Base-by-base conservation (phyloP, 2,888 invertebrate genomes). In the Didymodactylos carnosus region DNA sequence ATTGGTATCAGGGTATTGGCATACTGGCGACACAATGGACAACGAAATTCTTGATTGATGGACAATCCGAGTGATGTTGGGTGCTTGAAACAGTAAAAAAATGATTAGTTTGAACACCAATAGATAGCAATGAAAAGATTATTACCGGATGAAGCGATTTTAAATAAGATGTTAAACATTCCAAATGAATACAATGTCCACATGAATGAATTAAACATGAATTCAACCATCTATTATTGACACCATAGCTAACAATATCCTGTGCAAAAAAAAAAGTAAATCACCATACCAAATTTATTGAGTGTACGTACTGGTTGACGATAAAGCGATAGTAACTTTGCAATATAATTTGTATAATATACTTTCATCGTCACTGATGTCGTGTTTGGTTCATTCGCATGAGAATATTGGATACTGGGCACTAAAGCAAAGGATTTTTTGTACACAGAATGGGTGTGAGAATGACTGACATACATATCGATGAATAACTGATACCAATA, bases 1-100 rank as follows among this genome's bases (percentile, higher is more conserved):
- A 75, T 27, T 1, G 86, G 95, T 79, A 95, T 86, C 79, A 94
- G 91, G 14, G 91, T 90, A 84, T 92, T 92, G 0, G 91, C 90
- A 73, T 91, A 83, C 85, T 94, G 94, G 19, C 95, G 88, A 84
- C 95, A 97, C 77, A 95, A 87, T 39, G 95, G 95, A 84, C 95
- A 95, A 78, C 90, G 88, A 86, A 92, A 95, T 86, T 95, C 94
- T n/a, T n/a, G n/a, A n/a, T n/a, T n/a, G n/a, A n/a, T n/a, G n/a
- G n/a, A n/a, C n/a, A n/a, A n/a, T n/a, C n/a, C n/a, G n/a, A n/a
- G n/a, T n/a, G n/a, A n/a, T n/a, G n/a, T n/a, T n/a, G n/a, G 72
- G 91, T 91, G 75, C 88, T 86, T 78, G 79, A 78, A 16, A 75
- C 41, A 27, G 29, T 46, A 23, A 49, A 25, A 11, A 35, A 43